Evolutionary conservation across 2,888 invertebrate genomes (phyloP).

Genomic region (Pedicia rivosa): DNA sequence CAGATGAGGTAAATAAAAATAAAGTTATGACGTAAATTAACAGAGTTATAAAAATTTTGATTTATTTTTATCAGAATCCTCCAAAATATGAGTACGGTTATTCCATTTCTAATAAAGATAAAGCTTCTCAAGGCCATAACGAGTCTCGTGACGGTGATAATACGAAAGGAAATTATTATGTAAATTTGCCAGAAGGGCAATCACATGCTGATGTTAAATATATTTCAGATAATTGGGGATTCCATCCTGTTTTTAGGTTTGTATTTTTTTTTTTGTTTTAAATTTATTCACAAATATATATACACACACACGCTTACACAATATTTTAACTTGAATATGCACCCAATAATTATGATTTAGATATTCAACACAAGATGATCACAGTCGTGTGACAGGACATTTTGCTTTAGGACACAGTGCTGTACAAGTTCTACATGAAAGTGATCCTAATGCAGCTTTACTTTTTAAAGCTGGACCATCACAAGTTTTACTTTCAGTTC

Average conservation of each 20-base stretch:
- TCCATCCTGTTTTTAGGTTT: conserved; percentile 40
- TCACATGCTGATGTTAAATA: conserved; percentile 40
- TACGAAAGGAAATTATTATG: conserved; percentile 30
- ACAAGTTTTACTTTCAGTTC: too few relatives aligned
- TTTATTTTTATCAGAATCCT: conserved; percentile 22
- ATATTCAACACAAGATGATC: conserved; percentile 32
- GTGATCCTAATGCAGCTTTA: too few relatives aligned
- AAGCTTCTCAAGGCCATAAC: conserved; percentile 28
- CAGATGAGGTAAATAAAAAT: conserved; percentile 11
- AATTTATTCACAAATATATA: not conserved
- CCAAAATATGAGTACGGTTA: conserved; percentile 38
- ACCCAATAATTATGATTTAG: conserved; percentile 10
- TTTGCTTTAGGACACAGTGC: conserved; percentile 35
- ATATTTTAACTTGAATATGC: too few relatives aligned
- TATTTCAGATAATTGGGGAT: conserved; percentile 44
- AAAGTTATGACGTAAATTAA: too few relatives aligned
- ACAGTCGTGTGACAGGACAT: conserved; percentile 31
- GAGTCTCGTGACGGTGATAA: conserved; percentile 31
- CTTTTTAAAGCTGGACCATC: too few relatives aligned
- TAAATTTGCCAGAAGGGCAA: conserved; percentile 20
- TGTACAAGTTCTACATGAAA: conserved; percentile 25
- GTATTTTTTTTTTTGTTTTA: not conserved
- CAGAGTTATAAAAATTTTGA: not conserved
- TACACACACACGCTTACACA: not conserved
- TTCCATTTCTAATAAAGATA: conserved; percentile 27